phyloP scores from a whole-genome alignment of 2,888 invertebrate species.

The Netelia virgata region DNA sequence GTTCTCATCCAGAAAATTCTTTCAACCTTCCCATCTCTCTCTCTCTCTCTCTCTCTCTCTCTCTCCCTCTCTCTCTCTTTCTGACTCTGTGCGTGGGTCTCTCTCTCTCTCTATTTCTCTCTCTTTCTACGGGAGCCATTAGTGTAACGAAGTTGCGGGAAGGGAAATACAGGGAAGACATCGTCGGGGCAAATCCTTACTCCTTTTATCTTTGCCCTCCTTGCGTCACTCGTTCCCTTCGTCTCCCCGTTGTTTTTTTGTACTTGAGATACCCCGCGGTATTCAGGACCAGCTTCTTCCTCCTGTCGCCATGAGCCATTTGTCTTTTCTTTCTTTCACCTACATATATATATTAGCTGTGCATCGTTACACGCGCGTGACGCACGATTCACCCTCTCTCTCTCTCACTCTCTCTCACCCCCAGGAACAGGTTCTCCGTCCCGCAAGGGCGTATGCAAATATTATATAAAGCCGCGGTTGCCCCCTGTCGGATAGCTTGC shows the following conservation, averaged over 20 bases:
- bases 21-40: neutral
- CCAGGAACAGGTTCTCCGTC: constrained; percentile 14
- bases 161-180: constrained; percentile 17
- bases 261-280: neutral
- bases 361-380: constrained; percentile 37
- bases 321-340: constrained; percentile 27
- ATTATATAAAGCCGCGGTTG: constrained; percentile 41
- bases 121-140: constrained; percentile 37
- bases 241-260: neutral
- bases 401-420: constrained; percentile 21
- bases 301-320: constrained; percentile 38
- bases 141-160: constrained; percentile 51
- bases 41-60: neutral
- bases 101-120: neutral
- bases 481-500: neutral
- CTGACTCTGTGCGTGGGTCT: no score
- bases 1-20: constrained; percentile 19
- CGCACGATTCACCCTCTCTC: constrained; percentile 12
- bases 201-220: constrained; percentile 25
- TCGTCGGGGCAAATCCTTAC: constrained; percentile 2
- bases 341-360: constrained; percentile 2
- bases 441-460: constrained; percentile 53
- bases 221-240: neutral
- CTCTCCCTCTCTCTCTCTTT: neutral
- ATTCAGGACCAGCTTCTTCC: neutral